Evolutionary conservation across 2,797 vertebrate genomes (phyloP), one percentile per base, ranked within the genome.

Genomic region (Microtus agrestis): DNA sequence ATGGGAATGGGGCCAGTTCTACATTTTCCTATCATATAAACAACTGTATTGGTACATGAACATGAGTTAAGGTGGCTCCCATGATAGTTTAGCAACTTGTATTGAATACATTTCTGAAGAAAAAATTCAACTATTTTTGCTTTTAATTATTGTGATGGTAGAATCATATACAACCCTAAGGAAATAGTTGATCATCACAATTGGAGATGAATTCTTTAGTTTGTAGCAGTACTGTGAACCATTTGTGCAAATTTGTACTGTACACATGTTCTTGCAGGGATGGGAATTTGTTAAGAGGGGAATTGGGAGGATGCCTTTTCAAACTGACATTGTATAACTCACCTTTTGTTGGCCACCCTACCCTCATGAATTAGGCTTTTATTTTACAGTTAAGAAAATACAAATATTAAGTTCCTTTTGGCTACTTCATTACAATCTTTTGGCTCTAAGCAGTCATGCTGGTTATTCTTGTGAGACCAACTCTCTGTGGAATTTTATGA

Each of bases 361-460:
- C 13, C 11, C 19, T 54, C 29, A 14, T 80, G 25, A 91, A 13
- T 77, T 92, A 43, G 5, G 46, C 87, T 9, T 81, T 88, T 63
- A 76, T n/a, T 86, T 89, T 29, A 40, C 61, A 34, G 77, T 94
- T 79, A 34, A 74, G 86, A 92, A 89, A 78, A 78, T 59, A n/a
- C 3, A 84, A 74, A 79, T 9, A 2, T 15, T n/a, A n/a, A 56
- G 1, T 81, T 7, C 37, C 37, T 87, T 88, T 76, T 76, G 91
- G 48, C 40, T 82, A 81, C 25, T 2, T 76, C 27, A 31, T 90
- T 40, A 43, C 51, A 71, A 73, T 81, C n/a, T 89, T 80, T 80
- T 69, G 51, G 40, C 29, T 13, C 56, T 74, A 76, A 10, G 10
- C 51, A 27, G 15, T 82, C 37, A 56, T 48, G 78, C 59, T 13